Evolutionary conservation across 2,888 invertebrate genomes (phyloP), one percentile per base, ranked within the genome.

Genomic region (Eupithecia pulchellata): DNA sequence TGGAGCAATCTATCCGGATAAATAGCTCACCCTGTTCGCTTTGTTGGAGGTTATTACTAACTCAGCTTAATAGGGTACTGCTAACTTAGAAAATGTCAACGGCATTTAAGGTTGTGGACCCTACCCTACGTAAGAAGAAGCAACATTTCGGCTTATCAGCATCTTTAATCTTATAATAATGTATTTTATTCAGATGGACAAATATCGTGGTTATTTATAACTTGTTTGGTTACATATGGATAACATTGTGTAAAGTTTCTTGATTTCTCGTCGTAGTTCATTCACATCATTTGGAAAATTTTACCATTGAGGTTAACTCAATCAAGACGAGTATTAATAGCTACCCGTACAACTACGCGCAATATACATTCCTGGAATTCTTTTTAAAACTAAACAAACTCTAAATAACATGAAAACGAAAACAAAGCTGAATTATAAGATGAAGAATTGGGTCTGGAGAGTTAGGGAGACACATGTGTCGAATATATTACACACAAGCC

Each of bases 401-500:
- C 47, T 64, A 64, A 64, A 64, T 64, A 11, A 30, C 32, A 58
- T 64, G 20, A 32, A 63, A 32, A 0, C 34, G 20, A 64, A 64
- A 30, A 20, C 47, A 13, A 42, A 29, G n/a, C 29, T 42, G 42
- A 42, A 11, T 47, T 47, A 63, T 63, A 3, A 20, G 29, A 30
- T 29, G 30, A 20, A 17, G 34, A 47, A 55, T 25, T 64, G 47
- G 64, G 32, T n/a, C n/a, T n/a, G n/a, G n/a, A n/a, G n/a, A n/a
- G n/a, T 52, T 32, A 34, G 32, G 32, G 55, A 34, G 66, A 42
- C 42, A 42, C 58, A 52, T 58, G 66, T 47, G 29, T 36, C n/a
- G 34, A 60, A 66, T 66, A 66, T 42, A 58, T 58, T 58, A 58
- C 11, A n/a, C n/a, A n/a, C n/a, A n/a, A n/a, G n/a, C n/a, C 32